Evolutionary conservation across 1,140 invertebrate species (phyloP), one percentile per base, ranked within the genome.

Genomic region (Lepeophtheirus salmonis): DNA sequence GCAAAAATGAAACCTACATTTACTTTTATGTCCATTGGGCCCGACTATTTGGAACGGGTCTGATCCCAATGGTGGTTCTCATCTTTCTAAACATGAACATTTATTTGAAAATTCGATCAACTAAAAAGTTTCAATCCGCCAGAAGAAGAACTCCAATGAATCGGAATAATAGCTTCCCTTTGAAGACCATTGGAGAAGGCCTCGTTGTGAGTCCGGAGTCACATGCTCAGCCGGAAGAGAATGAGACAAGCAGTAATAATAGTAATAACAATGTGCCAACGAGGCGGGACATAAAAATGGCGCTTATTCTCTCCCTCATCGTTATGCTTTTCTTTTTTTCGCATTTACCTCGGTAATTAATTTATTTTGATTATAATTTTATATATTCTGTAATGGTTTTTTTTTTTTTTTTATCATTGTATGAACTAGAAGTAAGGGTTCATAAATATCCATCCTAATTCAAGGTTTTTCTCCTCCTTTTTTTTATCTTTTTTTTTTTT

Each of bases 261-360:
- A 41, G 30, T 6, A n/a, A 6, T n/a, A 41, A n/a, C 30, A n/a
- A 41, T 41, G 30, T 41, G 6, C 30, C 30, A 6, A 41, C 30
- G 6, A 6, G 30, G n/a, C 30, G 30, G 30, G 30, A 41, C 30
- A 21, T 60, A 13, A 60, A 60, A 20, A 50, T 60, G 49, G 57
- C 57, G 23, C 20, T 14, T 14, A 21, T 60, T 41, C 57, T 60
- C 57, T 21, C 30, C n/a, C 18, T 18, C 2, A 60, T 60, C 16
- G 57, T 60, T 3, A 30, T 60, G 13, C 21, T 60, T 22, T 60
- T 60, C 48, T 51, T 60, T 17, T 14, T 50, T 30, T 60, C 21
- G 16, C 30, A 60, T 16, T 21, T 60, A 25, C 55, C 55, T 12
- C 22, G 55, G 55, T 57, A 41, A 41, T 2, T 23, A 57, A 50